phyloP scores from a whole-genome alignment of 2,888 invertebrate genomes.

The Boloria selene region DNA sequence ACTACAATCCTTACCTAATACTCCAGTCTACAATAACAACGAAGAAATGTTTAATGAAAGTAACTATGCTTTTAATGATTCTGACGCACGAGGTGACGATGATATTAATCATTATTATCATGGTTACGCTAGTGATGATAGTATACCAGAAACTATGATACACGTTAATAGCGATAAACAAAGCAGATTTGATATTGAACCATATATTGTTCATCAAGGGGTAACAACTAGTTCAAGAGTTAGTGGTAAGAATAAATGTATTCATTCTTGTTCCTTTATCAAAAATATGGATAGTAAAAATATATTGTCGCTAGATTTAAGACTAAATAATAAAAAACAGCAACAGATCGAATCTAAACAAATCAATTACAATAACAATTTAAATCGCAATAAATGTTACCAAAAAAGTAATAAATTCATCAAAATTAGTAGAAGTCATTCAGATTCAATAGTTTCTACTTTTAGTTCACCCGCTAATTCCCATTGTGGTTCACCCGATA shows the following conservation, averaged over 20 bases:
- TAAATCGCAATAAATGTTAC: constrained; percentile 40
- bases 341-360: constrained; percentile 17
- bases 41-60: constrained; percentile 4
- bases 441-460: constrained; percentile 23
- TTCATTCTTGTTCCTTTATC: constrained; percentile 25
- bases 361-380: constrained; percentile 35
- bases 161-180: constrained; percentile 69
- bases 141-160: constrained; percentile 78
- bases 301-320: constrained; percentile 62
- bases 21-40: constrained; percentile 10
- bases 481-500: constrained; percentile 50
- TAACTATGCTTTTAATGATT: background rate
- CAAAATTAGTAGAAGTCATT: constrained; percentile 19
- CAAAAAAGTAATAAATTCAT: constrained; percentile 42
- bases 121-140: constrained; percentile 79
- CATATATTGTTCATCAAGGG: constrained; percentile 29
- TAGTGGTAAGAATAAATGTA: constrained; percentile 11
- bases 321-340: constrained; percentile 52
- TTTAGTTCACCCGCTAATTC: constrained; percentile 17
- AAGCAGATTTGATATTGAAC: constrained; percentile 49
- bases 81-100: constrained; percentile 31
- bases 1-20: constrained; percentile 21
- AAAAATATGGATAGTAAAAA: constrained; percentile 52
- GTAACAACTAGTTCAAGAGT: constrained; percentile 21
- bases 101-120: constrained; percentile 60